Percentiles rank a stretch among this genome's conserved stretches.
These are phyloP conservation scores for Ariolimax columbianus DNA, from an alignment of 2,888 invertebrate genomes.

Conservation along the genomic window DNA sequence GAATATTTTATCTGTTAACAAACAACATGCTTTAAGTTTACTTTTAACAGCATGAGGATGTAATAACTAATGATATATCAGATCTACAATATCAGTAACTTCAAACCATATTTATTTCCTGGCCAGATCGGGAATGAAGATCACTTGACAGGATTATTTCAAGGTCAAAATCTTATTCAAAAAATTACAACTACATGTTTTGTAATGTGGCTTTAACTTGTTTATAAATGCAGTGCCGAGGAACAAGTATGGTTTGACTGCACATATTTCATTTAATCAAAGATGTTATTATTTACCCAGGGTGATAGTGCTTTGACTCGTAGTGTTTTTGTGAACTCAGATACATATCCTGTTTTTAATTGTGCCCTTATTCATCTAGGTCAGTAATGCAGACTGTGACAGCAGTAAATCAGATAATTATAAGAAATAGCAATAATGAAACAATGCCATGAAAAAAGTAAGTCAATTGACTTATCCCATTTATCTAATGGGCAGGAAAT, in stretches of 20 bases:
- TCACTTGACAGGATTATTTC: background rate
- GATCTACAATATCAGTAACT: background rate
- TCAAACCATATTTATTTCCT: slow-evolving; percentile 7
- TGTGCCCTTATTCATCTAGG: no score
- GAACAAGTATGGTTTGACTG: background rate
- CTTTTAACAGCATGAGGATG: slow-evolving; percentile 28
- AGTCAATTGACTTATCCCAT: no score
- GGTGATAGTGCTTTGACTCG: background rate
- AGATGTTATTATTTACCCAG: no score
- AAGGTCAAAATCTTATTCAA: background rate
- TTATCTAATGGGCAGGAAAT: no score
- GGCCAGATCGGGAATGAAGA: background rate
- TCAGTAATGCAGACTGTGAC: no score
- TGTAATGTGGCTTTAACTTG: background rate
- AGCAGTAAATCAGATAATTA: no score
- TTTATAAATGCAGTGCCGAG: background rate
- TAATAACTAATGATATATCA: background rate
- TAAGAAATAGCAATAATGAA: no score
- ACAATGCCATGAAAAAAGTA: no score
- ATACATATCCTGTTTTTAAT: no score
- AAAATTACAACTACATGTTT: background rate
- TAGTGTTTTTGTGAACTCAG: background rate
- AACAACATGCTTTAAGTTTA: background rate
- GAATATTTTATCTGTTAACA: background rate
- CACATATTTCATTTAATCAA: background rate